These are phyloP conservation scores for Chaetophractus vellerosus DNA, from an alignment of 2,797 vertebrate genomes.

Conservation along the genomic window DNA sequence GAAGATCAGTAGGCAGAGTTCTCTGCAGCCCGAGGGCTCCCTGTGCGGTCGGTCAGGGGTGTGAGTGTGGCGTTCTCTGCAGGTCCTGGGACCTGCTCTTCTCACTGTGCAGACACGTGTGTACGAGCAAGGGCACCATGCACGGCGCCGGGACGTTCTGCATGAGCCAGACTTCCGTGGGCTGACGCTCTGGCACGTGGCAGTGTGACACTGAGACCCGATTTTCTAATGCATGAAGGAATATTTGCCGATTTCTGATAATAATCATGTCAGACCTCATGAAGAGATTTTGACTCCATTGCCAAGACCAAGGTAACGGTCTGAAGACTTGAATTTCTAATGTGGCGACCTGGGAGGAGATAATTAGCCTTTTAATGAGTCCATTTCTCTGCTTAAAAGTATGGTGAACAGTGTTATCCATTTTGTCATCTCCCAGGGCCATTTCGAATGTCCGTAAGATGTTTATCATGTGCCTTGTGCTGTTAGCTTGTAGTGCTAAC, in stretches of 20 bases:
- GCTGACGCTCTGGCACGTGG: neutral
- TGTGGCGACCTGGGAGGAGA: neutral
- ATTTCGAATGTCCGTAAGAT: neutral
- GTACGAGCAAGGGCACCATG: neutral
- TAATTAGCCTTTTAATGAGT: conserved; percentile 7
- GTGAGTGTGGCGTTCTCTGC: neutral
- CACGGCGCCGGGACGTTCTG: neutral
- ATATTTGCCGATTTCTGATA: neutral
- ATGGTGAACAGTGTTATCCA: neutral
- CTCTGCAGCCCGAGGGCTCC: neutral
- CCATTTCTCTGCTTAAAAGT: neutral
- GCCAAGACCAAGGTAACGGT: neutral
- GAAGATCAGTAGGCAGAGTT: neutral
- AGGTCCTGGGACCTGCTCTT: neutral
- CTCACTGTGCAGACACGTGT: neutral
- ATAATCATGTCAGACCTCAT: neutral
- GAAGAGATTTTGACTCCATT: neutral
- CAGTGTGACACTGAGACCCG: neutral
- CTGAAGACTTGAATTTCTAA: conserved; percentile 13
- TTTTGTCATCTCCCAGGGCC: neutral
- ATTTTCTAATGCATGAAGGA: neutral
- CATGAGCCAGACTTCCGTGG: neutral
- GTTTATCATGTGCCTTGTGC: neutral
- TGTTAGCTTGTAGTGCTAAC: neutral
- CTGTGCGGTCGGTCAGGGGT: neutral